Evolutionary conservation across 2,888 invertebrate species (phyloP).

Genomic region (Blomia tropicalis): DNA sequence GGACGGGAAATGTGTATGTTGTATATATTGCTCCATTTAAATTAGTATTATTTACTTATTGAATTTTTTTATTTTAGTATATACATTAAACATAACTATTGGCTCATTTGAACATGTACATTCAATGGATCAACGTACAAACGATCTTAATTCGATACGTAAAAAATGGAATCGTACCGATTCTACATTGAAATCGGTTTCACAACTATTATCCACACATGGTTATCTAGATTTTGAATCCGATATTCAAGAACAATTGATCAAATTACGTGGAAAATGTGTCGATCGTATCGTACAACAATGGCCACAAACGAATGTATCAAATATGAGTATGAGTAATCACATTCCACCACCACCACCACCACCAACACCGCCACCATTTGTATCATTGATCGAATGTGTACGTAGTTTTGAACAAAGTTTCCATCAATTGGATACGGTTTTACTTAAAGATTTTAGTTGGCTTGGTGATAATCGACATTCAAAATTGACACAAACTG

Average conservation of each 20-base stretch:
- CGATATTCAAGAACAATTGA: background rate
- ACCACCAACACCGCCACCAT: background rate
- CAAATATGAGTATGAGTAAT: background rate
- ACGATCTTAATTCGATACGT: background rate
- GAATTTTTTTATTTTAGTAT: background rate
- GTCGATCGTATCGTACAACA: background rate
- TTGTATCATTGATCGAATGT: background rate
- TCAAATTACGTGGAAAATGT: background rate
- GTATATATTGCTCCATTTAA: background rate
- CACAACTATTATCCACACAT: background rate
- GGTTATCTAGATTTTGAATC: slow-evolving; percentile 13
- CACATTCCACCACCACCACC: background rate
- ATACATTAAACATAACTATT: background rate
- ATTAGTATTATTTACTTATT: background rate
- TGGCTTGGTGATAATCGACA: background rate
- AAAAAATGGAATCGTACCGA: background rate
- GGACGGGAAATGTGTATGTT: slow-evolving; percentile 10
- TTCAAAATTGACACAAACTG: background rate
- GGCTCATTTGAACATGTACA: background rate
- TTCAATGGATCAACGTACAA: background rate
- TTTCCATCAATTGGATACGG: background rate
- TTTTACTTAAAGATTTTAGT: background rate
- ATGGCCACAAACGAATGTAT: background rate
- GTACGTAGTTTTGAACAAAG: background rate
- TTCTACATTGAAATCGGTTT: background rate